Evolutionary conservation across 2,797 vertebrate genomes (phyloP), one percentile per base, ranked within the genome.

Genomic region (Hyperoplus lanceolatus): DNA sequence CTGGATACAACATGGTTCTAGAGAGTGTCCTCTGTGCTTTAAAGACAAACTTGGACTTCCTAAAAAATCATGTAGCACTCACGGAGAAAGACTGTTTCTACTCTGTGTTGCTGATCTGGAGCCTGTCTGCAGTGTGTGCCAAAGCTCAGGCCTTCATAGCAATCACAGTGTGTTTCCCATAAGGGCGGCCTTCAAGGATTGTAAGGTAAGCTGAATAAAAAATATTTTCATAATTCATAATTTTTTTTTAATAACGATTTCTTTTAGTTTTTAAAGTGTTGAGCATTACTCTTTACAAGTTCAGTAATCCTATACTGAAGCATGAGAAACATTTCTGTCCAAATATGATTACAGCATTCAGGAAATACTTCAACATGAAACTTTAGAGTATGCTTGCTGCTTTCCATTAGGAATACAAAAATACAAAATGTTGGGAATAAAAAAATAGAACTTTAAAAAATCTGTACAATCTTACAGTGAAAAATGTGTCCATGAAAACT

Each of bases 11-110:
- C 65, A 80, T 59, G 82, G 75, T 12, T 63, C 45, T 42, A 75
- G 80, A 73, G 83, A 82, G 11, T 89, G 89, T 71, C 84, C 75
- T n/a, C 42, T 88, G n/a, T 91, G 87, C 78, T 75, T 75, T 48
- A 57, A 82, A 53, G 42, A 69, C 46, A 70, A 14, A 38, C 41
- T 57, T 16, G 16, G 59, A 68, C 69, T 83, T 79, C 79, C 68
- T n/a, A 16, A 14, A 21, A 77, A 66, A 67, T 69, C 59, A 13
- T 93, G 81, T 63, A 12, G 62, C 41, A 57, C 80, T 29, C 89
- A 91, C n/a, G 67, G 77, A 11, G 45, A 80, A 53, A 81, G 43
- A 18, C 62, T 88, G 63, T 70, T 15, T 15, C 83, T 86, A 6
- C 78, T 91, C 65, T 89, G 86, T 59, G 46, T 77, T 0, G 79